phyloP scores from a whole-genome alignment of 2,888 invertebrate genomes.

The Agrochola macilenta region DNA sequence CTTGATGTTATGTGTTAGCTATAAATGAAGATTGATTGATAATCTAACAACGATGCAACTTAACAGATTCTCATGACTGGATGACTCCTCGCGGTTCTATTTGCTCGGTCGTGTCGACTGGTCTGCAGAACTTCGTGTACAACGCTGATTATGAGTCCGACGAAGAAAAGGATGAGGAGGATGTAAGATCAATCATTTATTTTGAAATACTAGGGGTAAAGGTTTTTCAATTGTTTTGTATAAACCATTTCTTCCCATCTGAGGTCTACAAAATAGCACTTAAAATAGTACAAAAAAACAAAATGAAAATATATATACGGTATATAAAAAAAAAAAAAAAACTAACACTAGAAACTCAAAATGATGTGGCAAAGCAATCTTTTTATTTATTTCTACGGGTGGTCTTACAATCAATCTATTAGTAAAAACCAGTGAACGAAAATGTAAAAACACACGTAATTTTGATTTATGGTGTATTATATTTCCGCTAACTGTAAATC shows the following conservation, averaged over 20 bases:
- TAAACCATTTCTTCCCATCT: background rate
- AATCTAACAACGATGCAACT: background rate
- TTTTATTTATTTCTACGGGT: background rate
- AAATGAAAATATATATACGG: no score
- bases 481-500: background rate
- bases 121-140: conserved; percentile 82
- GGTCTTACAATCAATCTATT: background rate
- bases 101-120: conserved; percentile 84
- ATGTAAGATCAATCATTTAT: conserved; percentile 68
- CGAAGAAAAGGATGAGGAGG: conserved; percentile 82
- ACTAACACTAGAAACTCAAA: no score
- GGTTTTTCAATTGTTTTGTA: background rate
- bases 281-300: no score
- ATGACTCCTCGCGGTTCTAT: conserved; percentile 87
- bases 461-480: background rate
- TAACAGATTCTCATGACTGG: conserved; percentile 85
- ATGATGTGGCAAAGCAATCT: background rate
- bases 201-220: background rate
- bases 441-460: background rate
- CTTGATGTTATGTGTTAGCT: background rate
- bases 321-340: no score
- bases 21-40: background rate
- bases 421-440: no score
- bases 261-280: background rate
- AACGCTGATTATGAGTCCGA: conserved; percentile 82